phyloP scores from a whole-genome alignment of 2,113 vertebrate species.

The Motacilla alba region DNA sequence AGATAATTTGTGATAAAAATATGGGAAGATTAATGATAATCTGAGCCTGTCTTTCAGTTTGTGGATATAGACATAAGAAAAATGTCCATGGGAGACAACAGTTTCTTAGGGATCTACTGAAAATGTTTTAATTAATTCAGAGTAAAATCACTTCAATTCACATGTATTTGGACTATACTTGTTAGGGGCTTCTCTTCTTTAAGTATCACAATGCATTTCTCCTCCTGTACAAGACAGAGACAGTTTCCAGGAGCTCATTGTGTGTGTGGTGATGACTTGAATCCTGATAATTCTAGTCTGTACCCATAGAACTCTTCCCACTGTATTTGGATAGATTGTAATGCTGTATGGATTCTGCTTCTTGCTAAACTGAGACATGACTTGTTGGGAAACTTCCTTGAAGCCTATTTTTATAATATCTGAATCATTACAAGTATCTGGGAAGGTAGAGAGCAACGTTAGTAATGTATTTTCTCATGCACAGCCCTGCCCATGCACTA shows the following conservation, averaged over 20 bases:
- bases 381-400: not conserved
- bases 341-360: not conserved
- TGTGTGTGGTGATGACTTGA: not conserved
- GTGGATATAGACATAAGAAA: not conserved
- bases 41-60: not conserved
- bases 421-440: not conserved
- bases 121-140: not conserved
- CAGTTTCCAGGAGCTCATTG: not conserved
- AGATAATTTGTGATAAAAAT: not conserved
- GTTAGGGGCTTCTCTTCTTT: not conserved
- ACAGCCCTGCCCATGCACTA: not conserved
- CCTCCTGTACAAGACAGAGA: not conserved
- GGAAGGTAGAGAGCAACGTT: not conserved
- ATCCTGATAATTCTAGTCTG: not conserved
- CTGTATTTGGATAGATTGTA: not conserved
- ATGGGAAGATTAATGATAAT: not conserved
- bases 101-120: not conserved
- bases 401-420: not conserved
- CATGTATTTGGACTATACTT: not conserved
- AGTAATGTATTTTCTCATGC: conserved; percentile 13
- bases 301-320: not conserved
- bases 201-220: not conserved
- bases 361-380: not conserved
- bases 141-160: not conserved
- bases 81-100: not conserved